Percentiles rank a stretch among this genome's conserved stretches.
These are phyloP conservation scores for Drosophila prosaltans DNA, from an alignment of 1,140 invertebrate genomes.

Conservation along the genomic window DNA sequence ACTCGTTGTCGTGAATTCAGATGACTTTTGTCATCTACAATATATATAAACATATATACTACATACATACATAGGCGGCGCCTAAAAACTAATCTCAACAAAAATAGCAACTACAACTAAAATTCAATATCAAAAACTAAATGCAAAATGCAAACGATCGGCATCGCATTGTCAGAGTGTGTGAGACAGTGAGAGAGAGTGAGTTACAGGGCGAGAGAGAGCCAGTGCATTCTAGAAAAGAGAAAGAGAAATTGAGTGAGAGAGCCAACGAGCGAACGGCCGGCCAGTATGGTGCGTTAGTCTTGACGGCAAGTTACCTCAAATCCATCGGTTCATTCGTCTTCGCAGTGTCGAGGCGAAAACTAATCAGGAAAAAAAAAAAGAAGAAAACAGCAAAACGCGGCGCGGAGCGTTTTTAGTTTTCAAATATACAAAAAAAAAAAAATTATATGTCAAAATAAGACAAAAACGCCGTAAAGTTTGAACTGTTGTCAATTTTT, in stretches of 20 bases:
- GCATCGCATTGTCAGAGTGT: no score
- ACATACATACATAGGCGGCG: not conserved
- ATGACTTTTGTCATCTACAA: constrained; percentile 14
- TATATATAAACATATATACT: not conserved
- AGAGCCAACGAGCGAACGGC: not conserved
- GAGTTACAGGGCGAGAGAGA: not conserved
- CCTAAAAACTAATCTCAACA: constrained; percentile 16
- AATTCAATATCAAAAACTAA: constrained; percentile 17
- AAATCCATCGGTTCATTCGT: constrained; percentile 17
- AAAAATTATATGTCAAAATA: not conserved
- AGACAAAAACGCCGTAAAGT: constrained; percentile 10
- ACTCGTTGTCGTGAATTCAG: not conserved
- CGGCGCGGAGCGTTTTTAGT: constrained; percentile 21
- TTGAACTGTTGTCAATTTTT: constrained; percentile 2
- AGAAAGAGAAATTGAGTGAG: not conserved
- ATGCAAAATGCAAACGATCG: constrained; percentile 9
- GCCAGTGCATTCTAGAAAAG: constrained; percentile 11
- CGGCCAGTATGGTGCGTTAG: not conserved
- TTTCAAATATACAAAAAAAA: constrained; percentile 2
- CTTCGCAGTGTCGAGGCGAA: constrained; percentile 21
- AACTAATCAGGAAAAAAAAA: constrained; percentile 10
- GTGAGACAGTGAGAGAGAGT: not conserved
- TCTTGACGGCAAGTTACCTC: constrained; percentile 20
- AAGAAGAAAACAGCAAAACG: not conserved
- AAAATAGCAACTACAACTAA: constrained; percentile 18